Conservation (phyloP, 1,140 invertebrate species). For the Drosophila rufa region DNA sequence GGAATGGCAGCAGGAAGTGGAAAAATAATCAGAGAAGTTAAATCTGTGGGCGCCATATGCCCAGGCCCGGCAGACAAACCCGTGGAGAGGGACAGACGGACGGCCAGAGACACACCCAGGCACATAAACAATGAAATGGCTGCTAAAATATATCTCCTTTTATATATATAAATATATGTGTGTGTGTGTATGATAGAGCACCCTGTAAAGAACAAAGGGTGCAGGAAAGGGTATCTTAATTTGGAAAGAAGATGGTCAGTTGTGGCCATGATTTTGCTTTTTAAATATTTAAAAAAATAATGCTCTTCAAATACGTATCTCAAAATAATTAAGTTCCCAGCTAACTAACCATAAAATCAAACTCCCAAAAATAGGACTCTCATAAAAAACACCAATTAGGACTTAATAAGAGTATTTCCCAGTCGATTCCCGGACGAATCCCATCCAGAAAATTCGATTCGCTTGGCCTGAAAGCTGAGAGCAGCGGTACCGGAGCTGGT, state of each 20-base stretch:
- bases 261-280: no score
- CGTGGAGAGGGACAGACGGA: conserved; percentile 12
- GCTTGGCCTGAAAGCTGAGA: conserved; percentile 41
- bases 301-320: no score
- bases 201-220: conserved; percentile 51
- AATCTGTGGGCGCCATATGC: conserved; percentile 76
- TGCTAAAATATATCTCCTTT: conserved; percentile 67
- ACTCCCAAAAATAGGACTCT: not conserved
- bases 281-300: no score
- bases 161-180: conserved; percentile 13
- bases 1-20: conserved; percentile 50
- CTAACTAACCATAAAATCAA: not conserved
- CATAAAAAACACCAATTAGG: no score
- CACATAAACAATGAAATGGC: conserved; percentile 77
- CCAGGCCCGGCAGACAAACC: conserved; percentile 18
- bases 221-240: not conserved
- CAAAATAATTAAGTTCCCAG: not conserved
- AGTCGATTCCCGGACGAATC: not conserved
- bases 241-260: not conserved
- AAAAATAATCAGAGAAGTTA: conserved; percentile 80
- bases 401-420: not conserved
- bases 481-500: not conserved
- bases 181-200: conserved; percentile 1
- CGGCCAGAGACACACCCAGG: conserved; percentile 48
- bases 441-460: conserved; percentile 28